These are phyloP conservation scores for Alitta virens DNA, from an alignment of 2,888 invertebrate genomes.

Conservation along the genomic window DNA sequence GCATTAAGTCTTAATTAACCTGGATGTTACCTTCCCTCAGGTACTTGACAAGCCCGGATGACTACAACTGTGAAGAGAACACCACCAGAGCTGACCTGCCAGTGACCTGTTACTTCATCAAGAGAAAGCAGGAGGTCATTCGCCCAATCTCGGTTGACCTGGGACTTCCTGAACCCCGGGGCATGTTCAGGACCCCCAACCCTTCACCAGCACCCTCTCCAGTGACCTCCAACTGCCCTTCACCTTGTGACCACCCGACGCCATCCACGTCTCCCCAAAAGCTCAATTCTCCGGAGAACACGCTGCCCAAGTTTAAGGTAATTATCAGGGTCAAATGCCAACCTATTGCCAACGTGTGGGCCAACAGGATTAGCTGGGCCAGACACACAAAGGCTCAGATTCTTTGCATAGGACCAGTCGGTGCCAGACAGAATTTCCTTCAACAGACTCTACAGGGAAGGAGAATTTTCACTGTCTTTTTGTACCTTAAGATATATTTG, in stretches of 20 bases:
- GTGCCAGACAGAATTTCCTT: too few species aligned
- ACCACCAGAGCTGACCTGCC: slow-evolving; percentile 9
- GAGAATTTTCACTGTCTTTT: too few species aligned
- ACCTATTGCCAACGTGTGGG: too few species aligned
- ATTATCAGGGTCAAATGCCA: too few species aligned
- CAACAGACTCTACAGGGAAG: too few species aligned
- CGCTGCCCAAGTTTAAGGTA: slow-evolving; percentile 11
- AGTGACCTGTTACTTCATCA: slow-evolving; percentile 22
- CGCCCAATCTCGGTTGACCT: slow-evolving; percentile 19
- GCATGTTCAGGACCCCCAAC: slow-evolving; percentile 29
- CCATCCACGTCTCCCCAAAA: not conserved
- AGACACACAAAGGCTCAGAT: too few species aligned
- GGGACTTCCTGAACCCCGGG: slow-evolving; percentile 21
- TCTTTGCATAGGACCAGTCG: too few species aligned
- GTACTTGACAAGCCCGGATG: slow-evolving; percentile 12
- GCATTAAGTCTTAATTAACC: too few species aligned
- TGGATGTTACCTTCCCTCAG: too few species aligned
- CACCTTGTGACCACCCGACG: not conserved
- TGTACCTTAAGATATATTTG: too few species aligned
- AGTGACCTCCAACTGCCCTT: slow-evolving; percentile 15
- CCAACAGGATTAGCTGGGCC: too few species aligned
- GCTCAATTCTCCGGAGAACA: slow-evolving; percentile 9
- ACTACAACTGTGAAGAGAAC: slow-evolving; percentile 25
- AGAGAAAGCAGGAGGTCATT: slow-evolving; percentile 10
- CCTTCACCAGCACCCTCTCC: slow-evolving; percentile 27